Evolutionary conservation across 2,797 vertebrate genomes (phyloP), one percentile per base, ranked within the genome.

Genomic region (Gobionotothen gibberifrons): DNA sequence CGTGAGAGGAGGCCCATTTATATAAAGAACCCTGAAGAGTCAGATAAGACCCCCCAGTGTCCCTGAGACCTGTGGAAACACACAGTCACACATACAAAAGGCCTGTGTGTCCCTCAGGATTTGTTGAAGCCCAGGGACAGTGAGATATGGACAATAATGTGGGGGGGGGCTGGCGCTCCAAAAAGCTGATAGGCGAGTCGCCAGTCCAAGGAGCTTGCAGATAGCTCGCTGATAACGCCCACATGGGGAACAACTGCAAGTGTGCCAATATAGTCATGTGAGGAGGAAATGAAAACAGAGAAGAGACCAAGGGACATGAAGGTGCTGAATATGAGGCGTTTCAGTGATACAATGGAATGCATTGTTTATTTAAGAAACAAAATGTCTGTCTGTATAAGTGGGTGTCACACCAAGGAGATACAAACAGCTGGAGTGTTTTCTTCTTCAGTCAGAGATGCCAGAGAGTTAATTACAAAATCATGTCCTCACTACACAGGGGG

Each of bases 181-280:
- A 82, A 54, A 63, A 84, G 81, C 79, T 81, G 91, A 93, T 89
- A 90, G 86, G 87, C 84, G 39, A 64, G 75, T 81, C 9, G 78
- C 88, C 88, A 88, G 81, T 52, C 58, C 44, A 42, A 54, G 67
- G 9, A 81, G 79, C 61, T 73, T 59, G 79, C 75, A 83, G 84
- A 90, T 81, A 90, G 48, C 65, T 57, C 17, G 15, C 78, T 79
- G 88, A 92, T 89, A 89, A 82, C 61, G 51, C 40, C 60, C 76
- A 65, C 47, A 65, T 62, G 76, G 62, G 73, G 79, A 81, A 84
- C 68, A 74, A 64, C 42, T 49, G 36, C 14, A 73, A 81, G 69
- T 44, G 60, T 72, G 70, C 84, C 74, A 75, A 52, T 46, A 51
- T 16, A 22, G 72, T 63, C 56, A 56, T 22, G 40, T 44, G 67